These are phyloP conservation scores for Phylloscopus whistleri DNA, from an alignment of 2,113 vertebrate species.

Conservation along the genomic window DNA sequence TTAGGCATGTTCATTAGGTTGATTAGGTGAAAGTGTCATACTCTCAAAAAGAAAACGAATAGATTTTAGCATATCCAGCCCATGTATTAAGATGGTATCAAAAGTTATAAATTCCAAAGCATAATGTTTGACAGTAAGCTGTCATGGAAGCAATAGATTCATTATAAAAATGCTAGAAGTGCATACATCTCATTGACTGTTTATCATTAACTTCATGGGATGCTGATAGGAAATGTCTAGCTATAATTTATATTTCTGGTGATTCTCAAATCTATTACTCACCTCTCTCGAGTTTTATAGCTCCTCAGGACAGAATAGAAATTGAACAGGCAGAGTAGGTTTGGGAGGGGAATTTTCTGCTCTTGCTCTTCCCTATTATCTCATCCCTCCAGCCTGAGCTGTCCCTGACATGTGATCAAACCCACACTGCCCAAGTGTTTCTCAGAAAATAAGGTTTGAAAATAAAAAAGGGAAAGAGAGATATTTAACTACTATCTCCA, in stretches of 20 bases:
- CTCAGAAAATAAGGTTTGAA: conserved; percentile 37
- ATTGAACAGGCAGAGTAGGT: conserved; percentile 70
- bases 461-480: background rate
- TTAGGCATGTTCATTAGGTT: background rate
- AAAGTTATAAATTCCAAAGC: conserved; percentile 74
- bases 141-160: conserved; percentile 76
- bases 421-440: conserved; percentile 31
- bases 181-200: conserved; percentile 78
- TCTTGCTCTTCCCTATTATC: conserved; percentile 59
- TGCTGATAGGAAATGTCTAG: conserved; percentile 76
- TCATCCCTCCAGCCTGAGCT: conserved; percentile 63
- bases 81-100: conserved; percentile 71
- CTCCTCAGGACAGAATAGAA: conserved; percentile 75
- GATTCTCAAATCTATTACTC: conserved; percentile 79
- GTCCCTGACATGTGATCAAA: conserved; percentile 45
- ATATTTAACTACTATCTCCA: background rate
- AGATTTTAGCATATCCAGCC: conserved; percentile 57
- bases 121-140: conserved; percentile 76
- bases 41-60: conserved; percentile 27
- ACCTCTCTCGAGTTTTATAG: conserved; percentile 73
- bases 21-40: background rate
- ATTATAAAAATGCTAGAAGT: conserved; percentile 78
- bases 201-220: conserved; percentile 77
- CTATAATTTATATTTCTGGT: conserved; percentile 80
- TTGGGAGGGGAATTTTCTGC: conserved; percentile 64